phyloP scores from a whole-genome alignment of 1,140 invertebrate species.

The Drosophila sturtevanti region DNA sequence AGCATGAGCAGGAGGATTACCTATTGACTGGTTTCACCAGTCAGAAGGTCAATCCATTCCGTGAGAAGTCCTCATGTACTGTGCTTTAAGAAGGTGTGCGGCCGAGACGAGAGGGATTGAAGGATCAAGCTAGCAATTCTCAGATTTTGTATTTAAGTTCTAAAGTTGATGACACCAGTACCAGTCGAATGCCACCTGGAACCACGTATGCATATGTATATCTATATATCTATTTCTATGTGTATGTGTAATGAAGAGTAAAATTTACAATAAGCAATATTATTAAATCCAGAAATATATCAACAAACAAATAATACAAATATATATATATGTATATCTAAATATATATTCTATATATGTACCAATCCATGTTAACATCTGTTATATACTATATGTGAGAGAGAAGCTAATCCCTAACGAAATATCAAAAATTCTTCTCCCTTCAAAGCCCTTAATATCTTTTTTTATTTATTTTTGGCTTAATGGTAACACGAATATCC shows the following conservation, averaged over 20 bases:
- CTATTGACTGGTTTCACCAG: slow-evolving; percentile 97
- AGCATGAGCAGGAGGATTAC: slow-evolving; percentile 97
- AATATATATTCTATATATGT: slow-evolving; percentile 34
- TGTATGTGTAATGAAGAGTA: slow-evolving; percentile 34
- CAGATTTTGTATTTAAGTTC: slow-evolving; percentile 36
- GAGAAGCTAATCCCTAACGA: slow-evolving; percentile 6
- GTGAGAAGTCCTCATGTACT: slow-evolving; percentile 96
- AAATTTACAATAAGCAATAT: slow-evolving; percentile 59
- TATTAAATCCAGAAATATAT: slow-evolving; percentile 26
- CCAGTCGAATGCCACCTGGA: slow-evolving; percentile 53
- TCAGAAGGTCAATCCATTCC: slow-evolving; percentile 98
- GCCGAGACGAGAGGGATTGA: slow-evolving; percentile 26
- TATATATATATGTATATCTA: slow-evolving; percentile 36
- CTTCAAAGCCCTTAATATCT: neutral
- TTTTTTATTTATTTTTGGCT: slow-evolving; percentile 36
- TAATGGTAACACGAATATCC: slow-evolving; percentile 66
- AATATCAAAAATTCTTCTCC: slow-evolving; percentile 22
- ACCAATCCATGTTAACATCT: slow-evolving; percentile 29
- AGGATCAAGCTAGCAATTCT: slow-evolving; percentile 11
- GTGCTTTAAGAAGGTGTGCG: slow-evolving; percentile 86
- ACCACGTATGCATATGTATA: slow-evolving; percentile 29
- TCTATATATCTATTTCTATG: slow-evolving; percentile 29
- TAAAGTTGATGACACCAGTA: slow-evolving; percentile 42
- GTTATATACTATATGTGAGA: slow-evolving; percentile 21
- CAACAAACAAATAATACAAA: slow-evolving; percentile 16